Percentiles rank a stretch among this genome's conserved stretches.
Conservation (phyloP, 2,888 invertebrate genomes). For the Phorcus lineatus region DNA sequence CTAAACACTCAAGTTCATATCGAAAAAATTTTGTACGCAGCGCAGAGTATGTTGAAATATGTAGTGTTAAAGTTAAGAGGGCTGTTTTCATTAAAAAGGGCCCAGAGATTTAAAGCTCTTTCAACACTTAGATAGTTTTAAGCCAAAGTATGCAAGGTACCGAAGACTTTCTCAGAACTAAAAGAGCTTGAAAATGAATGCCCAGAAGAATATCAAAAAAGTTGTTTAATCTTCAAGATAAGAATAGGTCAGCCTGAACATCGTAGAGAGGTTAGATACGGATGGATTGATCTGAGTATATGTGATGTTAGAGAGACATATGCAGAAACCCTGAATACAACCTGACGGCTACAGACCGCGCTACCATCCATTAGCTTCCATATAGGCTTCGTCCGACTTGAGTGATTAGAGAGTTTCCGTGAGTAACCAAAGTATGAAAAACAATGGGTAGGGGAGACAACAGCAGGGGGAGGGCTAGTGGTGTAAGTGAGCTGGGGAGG, state of each 20-base stretch:
- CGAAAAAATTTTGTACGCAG: no score
- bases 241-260: no score
- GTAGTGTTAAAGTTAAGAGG: no score
- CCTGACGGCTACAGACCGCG: background rate
- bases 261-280: background rate
- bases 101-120: no score
- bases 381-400: background rate
- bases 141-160: no score
- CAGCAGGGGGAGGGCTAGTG: background rate
- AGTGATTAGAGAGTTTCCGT: slow-evolving; percentile 10
- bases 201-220: no score
- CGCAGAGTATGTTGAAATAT: no score
- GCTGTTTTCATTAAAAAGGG: no score
- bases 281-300: background rate
- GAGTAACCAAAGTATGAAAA: background rate
- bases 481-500: slow-evolving; percentile 10
- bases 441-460: background rate
- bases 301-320: background rate
- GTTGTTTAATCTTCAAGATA: no score
- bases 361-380: background rate
- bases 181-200: no score
- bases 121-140: no score
- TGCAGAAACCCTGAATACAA: background rate
- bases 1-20: slow-evolving; percentile 11
- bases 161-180: no score